Evolutionary conservation across 2,113 vertebrate species (phyloP).

Genomic region (Lonchura striata): DNA sequence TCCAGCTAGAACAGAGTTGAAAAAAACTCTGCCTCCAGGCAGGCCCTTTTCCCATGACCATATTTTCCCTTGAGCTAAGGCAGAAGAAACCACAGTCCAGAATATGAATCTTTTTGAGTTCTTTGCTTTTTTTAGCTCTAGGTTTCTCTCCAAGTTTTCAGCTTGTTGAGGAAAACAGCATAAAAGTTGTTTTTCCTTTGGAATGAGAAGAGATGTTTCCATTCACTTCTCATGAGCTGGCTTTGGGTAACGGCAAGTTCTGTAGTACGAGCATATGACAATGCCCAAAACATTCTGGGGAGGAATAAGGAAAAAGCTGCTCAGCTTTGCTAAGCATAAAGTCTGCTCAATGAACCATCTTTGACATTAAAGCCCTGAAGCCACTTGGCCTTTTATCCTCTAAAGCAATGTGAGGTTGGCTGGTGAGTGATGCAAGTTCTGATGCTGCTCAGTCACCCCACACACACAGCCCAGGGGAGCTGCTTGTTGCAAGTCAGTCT

Average conservation of each 20-base stretch:
- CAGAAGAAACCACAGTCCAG: conserved; percentile 44
- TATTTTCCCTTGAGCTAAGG: conserved; percentile 50
- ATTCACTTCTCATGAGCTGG: background rate
- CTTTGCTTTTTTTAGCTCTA: conserved; percentile 57
- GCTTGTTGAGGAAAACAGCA: conserved; percentile 25
- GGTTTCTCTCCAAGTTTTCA: conserved; percentile 33
- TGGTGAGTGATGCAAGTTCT: background rate
- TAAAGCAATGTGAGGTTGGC: background rate
- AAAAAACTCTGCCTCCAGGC: conserved; percentile 22
- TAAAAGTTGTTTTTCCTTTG: conserved; percentile 37
- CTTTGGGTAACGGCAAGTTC: conserved; percentile 15
- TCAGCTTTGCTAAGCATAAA: background rate
- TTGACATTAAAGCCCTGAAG: background rate
- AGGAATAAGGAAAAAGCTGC: background rate
- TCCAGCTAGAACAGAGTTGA: background rate
- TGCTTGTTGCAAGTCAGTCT: background rate
- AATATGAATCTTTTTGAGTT: conserved; percentile 47
- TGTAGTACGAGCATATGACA: background rate
- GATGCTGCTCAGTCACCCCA: background rate
- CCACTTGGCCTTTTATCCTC: background rate
- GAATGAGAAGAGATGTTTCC: conserved; percentile 19
- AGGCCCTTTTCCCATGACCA: conserved; percentile 49
- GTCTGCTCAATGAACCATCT: background rate
- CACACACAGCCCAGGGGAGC: background rate
- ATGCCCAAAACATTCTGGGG: background rate